phyloP scores from a whole-genome alignment of 2,888 invertebrate species.

The Stictocephala bisonia region DNA sequence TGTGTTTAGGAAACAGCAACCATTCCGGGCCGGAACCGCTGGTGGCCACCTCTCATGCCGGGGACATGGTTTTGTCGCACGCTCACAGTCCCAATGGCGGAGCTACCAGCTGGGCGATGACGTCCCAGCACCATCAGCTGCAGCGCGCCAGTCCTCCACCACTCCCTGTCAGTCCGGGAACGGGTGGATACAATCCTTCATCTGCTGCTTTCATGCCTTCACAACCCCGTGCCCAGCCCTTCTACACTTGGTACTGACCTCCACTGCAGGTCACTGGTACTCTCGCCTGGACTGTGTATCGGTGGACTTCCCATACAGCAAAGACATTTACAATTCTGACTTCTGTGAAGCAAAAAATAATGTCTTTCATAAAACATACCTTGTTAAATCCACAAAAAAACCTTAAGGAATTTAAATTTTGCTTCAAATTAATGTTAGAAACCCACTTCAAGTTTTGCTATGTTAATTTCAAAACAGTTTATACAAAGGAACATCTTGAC shows the following conservation, averaged over 20 bases:
- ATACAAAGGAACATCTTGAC: background rate
- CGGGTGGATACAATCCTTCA: constrained; percentile 52
- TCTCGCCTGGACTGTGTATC: too few species aligned
- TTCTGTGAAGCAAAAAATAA: background rate
- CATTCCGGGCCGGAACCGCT: constrained; percentile 45
- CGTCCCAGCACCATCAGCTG: constrained; percentile 44
- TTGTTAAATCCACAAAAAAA: background rate
- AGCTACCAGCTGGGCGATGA: constrained; percentile 54
- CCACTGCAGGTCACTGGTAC: too few species aligned
- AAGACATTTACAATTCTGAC: background rate
- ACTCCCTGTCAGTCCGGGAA: constrained; percentile 53
- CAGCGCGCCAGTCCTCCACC: constrained; percentile 51
- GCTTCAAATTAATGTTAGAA: background rate
- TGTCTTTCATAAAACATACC: too few species aligned
- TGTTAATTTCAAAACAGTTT: background rate
- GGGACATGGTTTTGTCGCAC: constrained; percentile 57
- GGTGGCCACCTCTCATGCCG: constrained; percentile 52
- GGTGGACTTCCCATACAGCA: too few species aligned
- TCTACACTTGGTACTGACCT: constrained; percentile 58
- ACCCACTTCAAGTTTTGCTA: background rate
- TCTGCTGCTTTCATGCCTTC: constrained; percentile 47
- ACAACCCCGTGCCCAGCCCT: constrained; percentile 55
- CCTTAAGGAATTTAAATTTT: background rate
- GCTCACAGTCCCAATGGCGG: constrained; percentile 55
- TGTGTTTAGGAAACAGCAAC: constrained; percentile 43